These are phyloP conservation scores for Margarornis squamiger DNA, from an alignment of 2,797 vertebrate genomes.

Conservation along the genomic window DNA sequence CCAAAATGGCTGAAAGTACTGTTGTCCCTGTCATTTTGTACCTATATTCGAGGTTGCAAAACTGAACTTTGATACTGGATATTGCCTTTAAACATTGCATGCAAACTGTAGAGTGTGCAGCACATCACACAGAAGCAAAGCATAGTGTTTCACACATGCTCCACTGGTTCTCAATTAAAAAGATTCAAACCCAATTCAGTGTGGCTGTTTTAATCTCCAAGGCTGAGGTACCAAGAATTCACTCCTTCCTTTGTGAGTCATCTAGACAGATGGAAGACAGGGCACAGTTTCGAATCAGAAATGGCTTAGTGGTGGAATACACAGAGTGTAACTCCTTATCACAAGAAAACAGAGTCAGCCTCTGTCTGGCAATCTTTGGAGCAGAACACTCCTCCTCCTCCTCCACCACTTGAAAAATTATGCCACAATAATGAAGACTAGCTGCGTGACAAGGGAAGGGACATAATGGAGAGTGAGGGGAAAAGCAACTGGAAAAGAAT, in stretches of 20 bases:
- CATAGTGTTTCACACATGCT: not conserved
- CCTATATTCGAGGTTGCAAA: not conserved
- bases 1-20: not conserved
- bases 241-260: not conserved
- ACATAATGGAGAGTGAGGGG: not conserved
- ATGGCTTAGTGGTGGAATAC: not conserved
- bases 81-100: not conserved
- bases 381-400: conserved; percentile 1
- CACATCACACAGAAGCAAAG: not conserved
- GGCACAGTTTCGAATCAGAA: conserved; percentile 3
- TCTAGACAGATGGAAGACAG: conserved; percentile 28
- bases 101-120: not conserved
- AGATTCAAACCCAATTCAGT: not conserved
- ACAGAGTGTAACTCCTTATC: conserved; percentile 22
- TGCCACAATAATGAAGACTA: not conserved
- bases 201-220: conserved; percentile 23
- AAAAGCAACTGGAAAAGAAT: not conserved
- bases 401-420: not conserved
- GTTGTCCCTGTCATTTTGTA: not conserved
- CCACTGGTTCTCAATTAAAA: conserved; percentile 41
- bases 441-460: not conserved
- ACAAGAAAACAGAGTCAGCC: conserved; percentile 25
- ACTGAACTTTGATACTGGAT: not conserved
- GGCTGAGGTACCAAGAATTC: not conserved
- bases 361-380: not conserved